Conservation (phyloP, 2,113 vertebrate genomes). For the Nettapus auritus region DNA sequence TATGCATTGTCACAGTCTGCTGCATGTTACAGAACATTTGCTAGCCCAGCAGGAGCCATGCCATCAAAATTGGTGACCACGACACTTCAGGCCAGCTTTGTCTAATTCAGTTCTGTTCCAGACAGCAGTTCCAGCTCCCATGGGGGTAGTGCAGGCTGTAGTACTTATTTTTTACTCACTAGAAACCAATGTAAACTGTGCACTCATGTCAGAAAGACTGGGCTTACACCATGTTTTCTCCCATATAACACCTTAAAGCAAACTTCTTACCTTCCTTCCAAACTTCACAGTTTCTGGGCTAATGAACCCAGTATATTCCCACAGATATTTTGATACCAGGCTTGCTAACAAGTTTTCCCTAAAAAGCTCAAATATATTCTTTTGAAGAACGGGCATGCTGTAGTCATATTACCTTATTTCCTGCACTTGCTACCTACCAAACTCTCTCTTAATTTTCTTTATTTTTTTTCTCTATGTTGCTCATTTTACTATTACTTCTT, state of each 20-base stretch:
- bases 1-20: not conserved
- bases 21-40: conserved; percentile 33
- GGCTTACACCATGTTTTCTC: not conserved
- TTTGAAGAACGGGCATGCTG: not conserved
- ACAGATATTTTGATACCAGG: not conserved
- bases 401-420: not conserved
- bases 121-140: not conserved
- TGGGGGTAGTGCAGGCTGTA: not conserved
- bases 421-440: not conserved
- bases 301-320: not conserved
- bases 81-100: not conserved
- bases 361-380: not conserved
- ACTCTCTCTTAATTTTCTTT: not conserved
- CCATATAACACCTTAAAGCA: not conserved
- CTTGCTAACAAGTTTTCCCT: not conserved
- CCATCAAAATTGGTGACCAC: not conserved
- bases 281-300: not conserved
- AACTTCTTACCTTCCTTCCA: not conserved
- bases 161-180: not conserved
- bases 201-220: not conserved
- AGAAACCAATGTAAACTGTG: not conserved
- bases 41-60: conserved; percentile 7
- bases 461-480: not conserved
- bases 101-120: not conserved
- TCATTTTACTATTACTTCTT: not conserved